Evolutionary conservation across 1,140 invertebrate species (phyloP), one percentile per base, ranked within the genome.

Genomic region (Pogonomyrmex californicus): DNA sequence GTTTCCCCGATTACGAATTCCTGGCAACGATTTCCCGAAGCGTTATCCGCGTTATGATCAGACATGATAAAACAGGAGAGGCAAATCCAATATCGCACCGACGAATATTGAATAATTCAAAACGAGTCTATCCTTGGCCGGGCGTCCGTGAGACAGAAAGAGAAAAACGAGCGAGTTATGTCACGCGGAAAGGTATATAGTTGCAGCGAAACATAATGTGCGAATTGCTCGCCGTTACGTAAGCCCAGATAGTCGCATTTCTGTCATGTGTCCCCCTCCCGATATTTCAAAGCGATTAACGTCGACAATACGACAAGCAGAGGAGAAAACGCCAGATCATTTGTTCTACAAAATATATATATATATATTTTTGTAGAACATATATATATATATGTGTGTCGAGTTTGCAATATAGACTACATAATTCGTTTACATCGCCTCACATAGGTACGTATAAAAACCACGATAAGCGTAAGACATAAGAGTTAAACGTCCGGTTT

Each of bases 71-170:
- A n/a, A n/a, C 78, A 86, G 49, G 65, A 88, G 58, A 88, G 71
- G 88, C 83, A 88, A 91, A 92, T 92, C 87, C 68, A 71, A n/a
- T n/a, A n/a, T 86, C 81, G 82, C 85, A 89, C 73, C 47, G 76
- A 60, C 65, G 89, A 92, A 92, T 87, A 93, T 91, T 92, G 92
- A 93, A 93, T 93, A 90, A 93, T 93, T 92, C 91, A 93, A 88
- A 38, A n/a, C 9, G 58, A 41, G 70, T 87, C 88, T 93, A 93
- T 91, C 91, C 92, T 93, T 92, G 88, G 90, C 86, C 87, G 83
- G 73, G 4, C 71, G 87, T 85, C 86, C 88, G 83, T 78, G 62
- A 56, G 14, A 56, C 38, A 58, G 51, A 71, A 49, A 54, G 41
- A 38, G 17, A 65, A 1, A 38, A 82, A 85, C 85, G 89, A 92